phyloP scores from a whole-genome alignment of 2,797 vertebrate genomes.

The Xiphophorus birchmanni region DNA sequence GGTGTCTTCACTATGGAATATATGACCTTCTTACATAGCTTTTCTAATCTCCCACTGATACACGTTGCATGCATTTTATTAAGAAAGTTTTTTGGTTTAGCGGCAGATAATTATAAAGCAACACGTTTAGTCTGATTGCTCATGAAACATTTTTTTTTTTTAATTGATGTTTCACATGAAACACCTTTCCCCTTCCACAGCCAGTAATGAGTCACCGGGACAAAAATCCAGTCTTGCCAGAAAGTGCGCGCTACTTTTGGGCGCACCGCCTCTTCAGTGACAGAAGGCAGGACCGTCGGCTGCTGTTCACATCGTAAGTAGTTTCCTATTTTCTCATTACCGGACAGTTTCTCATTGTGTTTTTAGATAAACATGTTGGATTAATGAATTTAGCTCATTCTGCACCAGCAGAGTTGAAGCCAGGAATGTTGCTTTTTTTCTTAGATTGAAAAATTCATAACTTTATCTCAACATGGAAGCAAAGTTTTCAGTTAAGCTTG shows the following conservation, averaged over 20 bases:
- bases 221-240: neutral
- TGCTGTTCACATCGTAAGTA: neutral
- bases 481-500: neutral
- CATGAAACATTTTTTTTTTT: neutral
- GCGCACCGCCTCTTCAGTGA: neutral
- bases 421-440: neutral
- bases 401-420: neutral
- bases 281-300: neutral
- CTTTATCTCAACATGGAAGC: neutral
- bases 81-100: neutral
- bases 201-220: neutral
- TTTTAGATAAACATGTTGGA: neutral
- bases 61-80: neutral
- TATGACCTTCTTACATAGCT: neutral
- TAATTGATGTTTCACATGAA: neutral
- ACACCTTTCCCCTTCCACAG: neutral
- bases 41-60: neutral
- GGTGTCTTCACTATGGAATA: neutral
- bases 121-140: neutral
- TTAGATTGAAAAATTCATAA: neutral
- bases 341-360: no score
- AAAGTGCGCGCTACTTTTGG: neutral
- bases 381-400: neutral
- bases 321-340: neutral
- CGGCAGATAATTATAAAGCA: neutral